These are phyloP conservation scores for Cylloceria caligata DNA, from an alignment of 2,888 invertebrate species.

Conservation along the genomic window DNA sequence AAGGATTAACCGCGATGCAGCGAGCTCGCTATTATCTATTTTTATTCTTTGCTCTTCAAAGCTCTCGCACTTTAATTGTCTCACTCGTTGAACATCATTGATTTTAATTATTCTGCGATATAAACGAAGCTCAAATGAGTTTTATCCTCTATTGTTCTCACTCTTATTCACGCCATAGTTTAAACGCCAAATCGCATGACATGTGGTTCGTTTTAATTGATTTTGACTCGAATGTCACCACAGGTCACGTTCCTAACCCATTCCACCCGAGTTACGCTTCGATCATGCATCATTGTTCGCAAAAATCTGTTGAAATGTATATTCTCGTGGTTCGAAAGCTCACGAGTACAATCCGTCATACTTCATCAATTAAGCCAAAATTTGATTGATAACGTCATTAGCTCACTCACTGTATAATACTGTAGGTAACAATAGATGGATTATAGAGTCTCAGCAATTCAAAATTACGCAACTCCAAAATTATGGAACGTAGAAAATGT, in stretches of 20 bases:
- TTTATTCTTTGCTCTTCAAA: background rate
- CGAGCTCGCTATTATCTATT: conserved; percentile 23
- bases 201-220: conserved; percentile 25
- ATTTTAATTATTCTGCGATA: conserved; percentile 18
- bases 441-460: background rate
- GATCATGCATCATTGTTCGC: conserved; percentile 51
- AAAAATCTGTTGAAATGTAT: conserved; percentile 37
- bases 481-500: background rate
- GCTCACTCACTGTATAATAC: conserved; percentile 10
- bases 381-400: conserved; percentile 4
- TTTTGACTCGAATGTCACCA: conserved; percentile 22
- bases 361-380: conserved; percentile 59
- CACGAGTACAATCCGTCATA: conserved; percentile 48
- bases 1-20: conserved; percentile 35
- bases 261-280: conserved; percentile 5
- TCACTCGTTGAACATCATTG: background rate
- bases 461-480: background rate
- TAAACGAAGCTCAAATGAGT: background rate
- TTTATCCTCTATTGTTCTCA: background rate
- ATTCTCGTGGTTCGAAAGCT: background rate
- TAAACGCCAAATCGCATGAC: conserved; percentile 11
- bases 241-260: conserved; percentile 16
- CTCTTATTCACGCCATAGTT: background rate
- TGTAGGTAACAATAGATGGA: background rate
- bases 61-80: background rate